These are phyloP conservation scores for Eudasyphora cyanicolor DNA, from an alignment of 2,888 invertebrate species.

Conservation along the genomic window DNA sequence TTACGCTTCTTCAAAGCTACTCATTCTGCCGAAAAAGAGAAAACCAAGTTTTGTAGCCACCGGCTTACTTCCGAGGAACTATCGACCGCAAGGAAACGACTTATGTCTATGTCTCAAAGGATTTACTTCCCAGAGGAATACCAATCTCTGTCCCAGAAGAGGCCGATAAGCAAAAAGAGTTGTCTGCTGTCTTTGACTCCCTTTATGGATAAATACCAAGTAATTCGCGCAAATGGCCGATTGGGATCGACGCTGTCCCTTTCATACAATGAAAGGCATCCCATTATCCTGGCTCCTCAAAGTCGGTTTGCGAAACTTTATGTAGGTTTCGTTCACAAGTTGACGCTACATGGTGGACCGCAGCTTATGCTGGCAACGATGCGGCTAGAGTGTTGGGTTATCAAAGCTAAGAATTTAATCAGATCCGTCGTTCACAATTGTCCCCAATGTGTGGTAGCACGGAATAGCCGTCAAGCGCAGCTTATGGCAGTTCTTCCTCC, in stretches of 20 bases:
- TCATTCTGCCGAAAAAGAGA: neutral
- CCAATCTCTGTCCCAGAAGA: too few species aligned
- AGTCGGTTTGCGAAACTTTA: conserved; percentile 5
- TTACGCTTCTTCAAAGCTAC: neutral
- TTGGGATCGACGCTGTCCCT: neutral
- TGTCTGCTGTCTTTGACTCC: neutral
- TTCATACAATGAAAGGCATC: neutral
- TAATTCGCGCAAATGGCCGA: conserved; percentile 17
- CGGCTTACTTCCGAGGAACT: neutral
- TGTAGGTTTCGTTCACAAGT: conserved; percentile 16
- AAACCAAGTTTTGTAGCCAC: neutral
- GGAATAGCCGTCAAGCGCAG: neutral
- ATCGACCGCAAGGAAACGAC: neutral
- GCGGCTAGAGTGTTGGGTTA: conserved; percentile 21
- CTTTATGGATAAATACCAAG: conserved; percentile 4
- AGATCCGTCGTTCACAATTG: neutral
- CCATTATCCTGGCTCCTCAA: neutral
- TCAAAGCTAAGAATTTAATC: neutral
- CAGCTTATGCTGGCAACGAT: neutral
- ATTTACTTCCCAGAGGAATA: neutral
- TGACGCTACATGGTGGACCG: neutral
- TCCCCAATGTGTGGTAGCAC: neutral
- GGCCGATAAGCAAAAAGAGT: neutral
- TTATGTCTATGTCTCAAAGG: neutral
- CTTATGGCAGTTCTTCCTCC: conserved; percentile 33